Evolutionary conservation across 2,797 vertebrate genomes (phyloP).

Genomic region (Muscicapa comitata): DNA sequence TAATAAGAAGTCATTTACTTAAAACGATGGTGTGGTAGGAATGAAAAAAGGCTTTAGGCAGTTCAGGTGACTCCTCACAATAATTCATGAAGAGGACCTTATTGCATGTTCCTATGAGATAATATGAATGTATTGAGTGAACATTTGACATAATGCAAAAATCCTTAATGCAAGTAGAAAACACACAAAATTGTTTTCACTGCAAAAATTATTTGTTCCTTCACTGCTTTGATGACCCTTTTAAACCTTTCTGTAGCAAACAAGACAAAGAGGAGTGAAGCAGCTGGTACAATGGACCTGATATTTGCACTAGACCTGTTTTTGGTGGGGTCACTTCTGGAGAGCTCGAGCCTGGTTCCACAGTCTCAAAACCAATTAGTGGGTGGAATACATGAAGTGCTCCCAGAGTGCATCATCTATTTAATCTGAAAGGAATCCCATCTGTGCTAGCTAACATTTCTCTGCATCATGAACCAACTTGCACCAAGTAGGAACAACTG

Average conservation of each 20-base stretch:
- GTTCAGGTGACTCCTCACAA: background rate
- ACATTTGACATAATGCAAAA: background rate
- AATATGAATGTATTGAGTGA: background rate
- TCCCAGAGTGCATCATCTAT: background rate
- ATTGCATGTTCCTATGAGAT: background rate
- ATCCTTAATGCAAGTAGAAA: background rate
- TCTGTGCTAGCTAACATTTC: background rate
- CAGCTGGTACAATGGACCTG: background rate
- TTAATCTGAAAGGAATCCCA: background rate
- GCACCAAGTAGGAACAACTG: background rate
- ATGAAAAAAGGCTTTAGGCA: background rate
- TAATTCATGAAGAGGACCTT: background rate
- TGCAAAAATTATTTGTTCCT: background rate
- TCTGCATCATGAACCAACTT: background rate
- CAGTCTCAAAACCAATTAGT: background rate
- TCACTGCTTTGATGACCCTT: background rate
- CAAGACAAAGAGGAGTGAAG: background rate
- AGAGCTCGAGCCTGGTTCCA: background rate
- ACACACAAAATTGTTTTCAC: background rate
- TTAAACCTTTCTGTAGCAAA: background rate
- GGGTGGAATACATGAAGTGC: background rate
- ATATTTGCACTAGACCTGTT: background rate
- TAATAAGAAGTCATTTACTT: conserved; percentile 12
- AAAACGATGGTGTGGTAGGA: background rate
- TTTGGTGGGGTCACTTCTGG: background rate